Percentiles rank a stretch among this genome's conserved stretches.
Evolutionary conservation across 2,797 vertebrate species (phyloP).

Genomic region (Benthosema pterotum): DNA sequence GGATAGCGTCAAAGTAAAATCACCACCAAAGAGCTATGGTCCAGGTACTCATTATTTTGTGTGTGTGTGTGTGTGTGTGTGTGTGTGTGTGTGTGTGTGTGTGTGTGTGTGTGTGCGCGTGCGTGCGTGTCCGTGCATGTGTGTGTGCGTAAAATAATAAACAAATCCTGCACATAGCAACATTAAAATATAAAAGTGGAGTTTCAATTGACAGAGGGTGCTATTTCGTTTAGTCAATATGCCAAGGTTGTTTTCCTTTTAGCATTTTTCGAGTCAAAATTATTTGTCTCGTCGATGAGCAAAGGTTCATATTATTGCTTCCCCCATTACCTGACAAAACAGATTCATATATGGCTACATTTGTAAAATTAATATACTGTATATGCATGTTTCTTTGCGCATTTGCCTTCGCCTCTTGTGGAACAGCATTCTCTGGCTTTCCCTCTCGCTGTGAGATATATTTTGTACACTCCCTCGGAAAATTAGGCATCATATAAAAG

Average conservation of each 20-base stretch:
- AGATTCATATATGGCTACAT: constrained; percentile 15
- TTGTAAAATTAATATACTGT: constrained; percentile 21
- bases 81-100: background rate
- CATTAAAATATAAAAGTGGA: constrained; percentile 58
- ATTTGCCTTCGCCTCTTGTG: constrained; percentile 6
- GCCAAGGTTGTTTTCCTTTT: constrained; percentile 14
- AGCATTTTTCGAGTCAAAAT: constrained; percentile 19
- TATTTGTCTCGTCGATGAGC: constrained; percentile 20
- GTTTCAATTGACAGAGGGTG: constrained; percentile 52
- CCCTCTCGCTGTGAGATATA: constrained; percentile 41
- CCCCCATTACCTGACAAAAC: constrained; percentile 24
- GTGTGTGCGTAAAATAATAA: constrained; percentile 23
- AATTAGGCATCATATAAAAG: constrained; percentile 40
- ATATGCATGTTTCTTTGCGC: constrained; percentile 18
- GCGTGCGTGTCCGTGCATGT: no score
- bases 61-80: background rate
- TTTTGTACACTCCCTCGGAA: constrained; percentile 48
- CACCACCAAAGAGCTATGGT: constrained; percentile 46
- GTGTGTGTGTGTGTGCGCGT: background rate
- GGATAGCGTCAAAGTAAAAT: constrained; percentile 64
- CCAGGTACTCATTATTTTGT: background rate
- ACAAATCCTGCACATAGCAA: constrained; percentile 59
- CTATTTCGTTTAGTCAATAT: constrained; percentile 54
- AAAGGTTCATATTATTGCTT: constrained; percentile 45
- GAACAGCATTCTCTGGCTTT: constrained; percentile 40